phyloP scores from a whole-genome alignment of 2,797 vertebrate genomes.

The Scarus forsteni region DNA sequence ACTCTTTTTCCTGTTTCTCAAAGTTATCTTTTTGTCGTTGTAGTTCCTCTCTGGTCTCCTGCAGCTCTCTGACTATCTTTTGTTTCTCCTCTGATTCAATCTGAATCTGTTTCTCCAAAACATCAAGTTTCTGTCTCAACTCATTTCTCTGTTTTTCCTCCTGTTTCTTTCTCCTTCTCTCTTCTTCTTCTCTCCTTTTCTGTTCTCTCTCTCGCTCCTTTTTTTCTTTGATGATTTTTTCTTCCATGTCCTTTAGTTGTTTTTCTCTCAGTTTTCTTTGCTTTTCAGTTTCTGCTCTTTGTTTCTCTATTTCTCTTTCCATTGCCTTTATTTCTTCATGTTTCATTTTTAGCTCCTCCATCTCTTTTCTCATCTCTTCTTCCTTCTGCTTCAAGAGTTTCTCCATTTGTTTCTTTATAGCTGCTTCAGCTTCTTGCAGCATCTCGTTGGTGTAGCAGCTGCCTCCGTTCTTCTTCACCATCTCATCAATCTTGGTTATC shows the following conservation, averaged over 20 bases:
- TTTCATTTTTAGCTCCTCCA: background rate
- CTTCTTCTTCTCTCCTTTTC: background rate
- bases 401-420: conserved; percentile 8
- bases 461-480: conserved; percentile 30
- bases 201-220: conserved; percentile 2
- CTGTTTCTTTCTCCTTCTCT: background rate
- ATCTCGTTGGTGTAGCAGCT: conserved; percentile 36
- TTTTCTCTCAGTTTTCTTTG: background rate
- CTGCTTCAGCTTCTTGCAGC: conserved; percentile 31
- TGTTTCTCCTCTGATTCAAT: background rate
- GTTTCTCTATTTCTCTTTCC: background rate
- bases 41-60: background rate
- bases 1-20: background rate
- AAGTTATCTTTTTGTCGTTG: background rate
- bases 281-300: background rate
- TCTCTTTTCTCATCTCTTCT: conserved; percentile 21
- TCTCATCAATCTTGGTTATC: background rate
- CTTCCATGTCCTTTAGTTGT: background rate
- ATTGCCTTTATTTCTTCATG: background rate
- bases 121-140: background rate
- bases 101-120: background rate
- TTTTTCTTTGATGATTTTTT: fast-evolving
- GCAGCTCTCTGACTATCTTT: background rate
- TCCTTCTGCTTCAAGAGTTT: conserved; percentile 10
- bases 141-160: background rate